phyloP scores from a whole-genome alignment of 2,113 vertebrate genomes.

The Cyanoramphus novaezelandiae region DNA sequence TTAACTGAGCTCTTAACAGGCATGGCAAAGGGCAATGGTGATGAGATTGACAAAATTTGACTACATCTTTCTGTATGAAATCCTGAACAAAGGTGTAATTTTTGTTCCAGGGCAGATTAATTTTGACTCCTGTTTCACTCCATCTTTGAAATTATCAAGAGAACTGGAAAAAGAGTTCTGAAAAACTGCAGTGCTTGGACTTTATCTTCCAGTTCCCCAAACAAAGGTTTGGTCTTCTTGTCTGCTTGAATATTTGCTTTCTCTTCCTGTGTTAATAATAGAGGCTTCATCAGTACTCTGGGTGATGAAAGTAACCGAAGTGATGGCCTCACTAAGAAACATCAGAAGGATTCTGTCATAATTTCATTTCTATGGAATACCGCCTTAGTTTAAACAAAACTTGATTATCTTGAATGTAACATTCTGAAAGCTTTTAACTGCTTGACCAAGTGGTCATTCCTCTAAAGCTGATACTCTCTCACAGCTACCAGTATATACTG shows the following conservation, averaged over 20 bases:
- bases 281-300: background rate
- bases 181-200: background rate
- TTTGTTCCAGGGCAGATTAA: background rate
- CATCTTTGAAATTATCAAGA: background rate
- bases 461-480: background rate
- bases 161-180: background rate
- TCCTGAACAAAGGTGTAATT: background rate
- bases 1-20: background rate
- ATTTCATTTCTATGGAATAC: background rate
- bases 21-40: background rate
- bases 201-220: background rate
- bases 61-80: background rate
- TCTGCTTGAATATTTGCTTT: background rate
- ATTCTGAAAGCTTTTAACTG: background rate
- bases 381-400: background rate
- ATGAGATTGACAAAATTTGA: background rate
- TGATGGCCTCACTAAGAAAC: background rate
- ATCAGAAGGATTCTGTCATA: background rate
- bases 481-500: background rate
- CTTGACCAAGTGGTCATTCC: background rate
- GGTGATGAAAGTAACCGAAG: background rate
- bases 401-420: background rate
- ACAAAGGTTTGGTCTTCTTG: background rate
- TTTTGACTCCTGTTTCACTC: background rate
- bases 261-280: background rate